Conservation (phyloP, 2,113 vertebrate species). For the Corythaixoides concolor region DNA sequence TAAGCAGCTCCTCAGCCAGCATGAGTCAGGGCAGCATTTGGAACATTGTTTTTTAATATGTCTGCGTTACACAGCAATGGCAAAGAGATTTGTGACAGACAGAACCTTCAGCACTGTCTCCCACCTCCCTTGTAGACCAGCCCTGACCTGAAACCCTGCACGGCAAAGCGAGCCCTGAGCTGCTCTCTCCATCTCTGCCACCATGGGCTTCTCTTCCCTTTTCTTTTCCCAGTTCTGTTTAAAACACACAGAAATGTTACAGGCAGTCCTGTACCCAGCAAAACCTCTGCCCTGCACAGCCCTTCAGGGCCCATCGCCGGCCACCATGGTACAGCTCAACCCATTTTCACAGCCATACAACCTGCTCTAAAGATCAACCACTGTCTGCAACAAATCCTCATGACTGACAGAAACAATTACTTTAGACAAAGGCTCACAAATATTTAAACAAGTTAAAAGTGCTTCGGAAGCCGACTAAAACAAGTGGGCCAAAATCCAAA, state of each 20-base stretch:
- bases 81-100: background rate
- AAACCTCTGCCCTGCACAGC: background rate
- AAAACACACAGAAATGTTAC: rapidly evolving
- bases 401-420: background rate
- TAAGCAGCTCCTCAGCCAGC: background rate
- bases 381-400: background rate
- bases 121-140: background rate
- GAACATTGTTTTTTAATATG: background rate
- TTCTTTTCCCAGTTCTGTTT: background rate
- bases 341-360: background rate
- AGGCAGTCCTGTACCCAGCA: background rate
- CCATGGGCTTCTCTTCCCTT: rapidly evolving
- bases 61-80: background rate
- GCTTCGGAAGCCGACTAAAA: background rate
- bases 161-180: background rate
- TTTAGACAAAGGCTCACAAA: background rate
- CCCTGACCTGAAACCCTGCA: background rate
- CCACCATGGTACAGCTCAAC: rapidly evolving
- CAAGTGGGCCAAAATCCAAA: slow-evolving; percentile 11
- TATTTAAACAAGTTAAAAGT: slow-evolving; percentile 18
- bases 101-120: background rate
- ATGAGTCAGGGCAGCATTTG: rapidly evolving
- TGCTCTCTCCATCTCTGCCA: background rate
- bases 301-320: background rate
- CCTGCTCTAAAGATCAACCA: background rate